Percentiles rank a stretch among this genome's conserved stretches.
These are phyloP conservation scores for Macroramphosus scolopax DNA, from an alignment of 2,797 vertebrate genomes.

Conservation along the genomic window DNA sequence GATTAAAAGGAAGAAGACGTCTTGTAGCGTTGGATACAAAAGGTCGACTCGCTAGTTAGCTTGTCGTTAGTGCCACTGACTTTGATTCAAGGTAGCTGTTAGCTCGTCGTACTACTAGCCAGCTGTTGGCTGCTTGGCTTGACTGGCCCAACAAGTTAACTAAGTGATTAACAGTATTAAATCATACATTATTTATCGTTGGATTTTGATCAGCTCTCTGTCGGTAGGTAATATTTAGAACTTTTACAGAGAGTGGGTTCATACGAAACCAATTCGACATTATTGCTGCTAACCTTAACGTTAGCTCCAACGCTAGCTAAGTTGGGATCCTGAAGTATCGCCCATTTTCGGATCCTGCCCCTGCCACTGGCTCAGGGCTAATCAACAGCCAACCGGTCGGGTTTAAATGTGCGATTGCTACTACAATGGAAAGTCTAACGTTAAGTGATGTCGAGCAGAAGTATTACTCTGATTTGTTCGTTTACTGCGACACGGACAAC, in stretches of 20 bases:
- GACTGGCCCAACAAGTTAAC: conserved; percentile 69
- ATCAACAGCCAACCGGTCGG: conserved; percentile 52
- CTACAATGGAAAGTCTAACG: conserved; percentile 93
- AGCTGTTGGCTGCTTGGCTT: conserved; percentile 64
- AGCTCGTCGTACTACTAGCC: conserved; percentile 59
- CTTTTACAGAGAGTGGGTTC: conserved; percentile 8
- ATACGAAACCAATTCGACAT: conserved; percentile 27
- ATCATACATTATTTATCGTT: conserved; percentile 10
- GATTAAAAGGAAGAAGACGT: conserved; percentile 26
- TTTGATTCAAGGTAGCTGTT: conserved; percentile 74
- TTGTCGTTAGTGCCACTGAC: conserved; percentile 55
- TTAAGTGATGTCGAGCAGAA: conserved; percentile 95
- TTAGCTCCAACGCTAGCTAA: conserved; percentile 65
- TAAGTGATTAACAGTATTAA: conserved; percentile 48
- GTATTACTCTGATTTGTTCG: conserved; percentile 95
- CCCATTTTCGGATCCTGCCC: conserved; percentile 66
- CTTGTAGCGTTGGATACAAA: conserved; percentile 11
- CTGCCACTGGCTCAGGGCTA: conserved; percentile 60
- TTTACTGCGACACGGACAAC: conserved; percentile 97
- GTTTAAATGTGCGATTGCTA: conserved; percentile 29
- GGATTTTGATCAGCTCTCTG: conserved; percentile 3
- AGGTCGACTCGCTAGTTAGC: conserved; percentile 65
- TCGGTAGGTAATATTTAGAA: conserved; percentile 4
- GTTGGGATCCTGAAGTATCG: conserved; percentile 70
- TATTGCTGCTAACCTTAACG: conserved; percentile 52